phyloP scores from a whole-genome alignment of 2,888 invertebrate genomes.

The Megaustenia siamemsis region DNA sequence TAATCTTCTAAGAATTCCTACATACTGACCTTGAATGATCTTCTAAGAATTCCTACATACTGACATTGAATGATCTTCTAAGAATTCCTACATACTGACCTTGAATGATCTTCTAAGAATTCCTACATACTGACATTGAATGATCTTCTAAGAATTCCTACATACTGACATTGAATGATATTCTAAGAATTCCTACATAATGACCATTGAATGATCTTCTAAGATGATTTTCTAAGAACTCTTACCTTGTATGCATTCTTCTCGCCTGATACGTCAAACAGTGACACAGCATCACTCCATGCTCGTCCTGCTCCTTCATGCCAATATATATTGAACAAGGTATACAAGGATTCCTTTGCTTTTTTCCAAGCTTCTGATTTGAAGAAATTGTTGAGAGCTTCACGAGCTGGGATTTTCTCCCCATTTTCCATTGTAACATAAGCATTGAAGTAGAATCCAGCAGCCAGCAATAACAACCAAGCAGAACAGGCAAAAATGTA shows the following conservation, averaged over 20 bases:
- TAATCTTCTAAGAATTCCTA: too few species aligned
- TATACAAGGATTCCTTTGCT: conserved; percentile 83
- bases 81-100: too few species aligned
- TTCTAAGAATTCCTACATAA: too few species aligned
- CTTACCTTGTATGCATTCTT: conserved; percentile 85
- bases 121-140: too few species aligned
- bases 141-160: too few species aligned
- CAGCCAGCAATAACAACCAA: conserved; percentile 88
- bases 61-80: too few species aligned
- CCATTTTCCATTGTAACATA: conserved; percentile 84
- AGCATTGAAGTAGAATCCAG: conserved; percentile 90
- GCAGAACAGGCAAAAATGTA: conserved; percentile 84
- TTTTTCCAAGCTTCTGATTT: conserved; percentile 88
- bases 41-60: too few species aligned
- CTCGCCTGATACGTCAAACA: conserved; percentile 94
- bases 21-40: too few species aligned
- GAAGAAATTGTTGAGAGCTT: conserved; percentile 92
- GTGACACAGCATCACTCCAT: conserved; percentile 91
- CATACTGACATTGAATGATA: too few species aligned
- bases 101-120: too few species aligned
- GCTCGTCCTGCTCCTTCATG: conserved; percentile 93
- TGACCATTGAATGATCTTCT: too few species aligned
- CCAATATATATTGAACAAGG: conserved; percentile 89
- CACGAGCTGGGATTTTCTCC: conserved; percentile 86
- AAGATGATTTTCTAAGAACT: background rate